Percentiles rank a stretch among this genome's conserved stretches.
Conservation (phyloP, 2,797 vertebrate species). For the Tenualosa thibaudeaui region DNA sequence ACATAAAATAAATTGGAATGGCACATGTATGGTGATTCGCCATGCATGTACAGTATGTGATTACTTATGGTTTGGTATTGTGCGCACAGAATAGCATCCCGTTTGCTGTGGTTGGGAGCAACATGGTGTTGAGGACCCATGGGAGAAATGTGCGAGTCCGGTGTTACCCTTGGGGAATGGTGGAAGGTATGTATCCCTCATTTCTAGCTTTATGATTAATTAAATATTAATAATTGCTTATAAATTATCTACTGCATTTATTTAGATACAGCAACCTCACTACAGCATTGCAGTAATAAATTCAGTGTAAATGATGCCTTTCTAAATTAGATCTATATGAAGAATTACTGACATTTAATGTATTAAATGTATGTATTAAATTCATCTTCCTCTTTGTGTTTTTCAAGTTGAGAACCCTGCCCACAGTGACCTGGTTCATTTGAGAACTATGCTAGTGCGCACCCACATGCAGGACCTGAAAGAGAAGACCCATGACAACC, state of each 20-base stretch:
- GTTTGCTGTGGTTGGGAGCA: constrained; percentile 7
- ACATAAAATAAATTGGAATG: background rate
- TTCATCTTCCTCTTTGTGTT: background rate
- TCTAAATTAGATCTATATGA: background rate
- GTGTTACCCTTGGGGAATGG: background rate
- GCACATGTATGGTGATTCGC: background rate
- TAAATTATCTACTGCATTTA: too few relatives aligned
- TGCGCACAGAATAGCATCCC: background rate
- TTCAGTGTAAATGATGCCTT: background rate
- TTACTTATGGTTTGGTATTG: background rate
- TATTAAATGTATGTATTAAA: background rate
- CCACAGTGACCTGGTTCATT: constrained; percentile 14
- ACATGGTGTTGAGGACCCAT: background rate
- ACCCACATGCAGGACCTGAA: constrained; percentile 11
- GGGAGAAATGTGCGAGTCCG: background rate
- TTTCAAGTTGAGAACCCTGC: constrained; percentile 1
- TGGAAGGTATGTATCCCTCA: background rate
- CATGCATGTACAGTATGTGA: background rate
- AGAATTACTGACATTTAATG: background rate
- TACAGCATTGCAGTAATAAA: background rate
- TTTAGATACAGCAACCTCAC: too few relatives aligned
- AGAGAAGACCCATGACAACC: background rate
- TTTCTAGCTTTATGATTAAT: background rate
- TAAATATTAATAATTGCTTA: background rate
- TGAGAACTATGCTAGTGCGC: background rate